Base-by-base conservation (phyloP, 2,113 vertebrate genomes). In the Mesocricetus auratus region DNA sequence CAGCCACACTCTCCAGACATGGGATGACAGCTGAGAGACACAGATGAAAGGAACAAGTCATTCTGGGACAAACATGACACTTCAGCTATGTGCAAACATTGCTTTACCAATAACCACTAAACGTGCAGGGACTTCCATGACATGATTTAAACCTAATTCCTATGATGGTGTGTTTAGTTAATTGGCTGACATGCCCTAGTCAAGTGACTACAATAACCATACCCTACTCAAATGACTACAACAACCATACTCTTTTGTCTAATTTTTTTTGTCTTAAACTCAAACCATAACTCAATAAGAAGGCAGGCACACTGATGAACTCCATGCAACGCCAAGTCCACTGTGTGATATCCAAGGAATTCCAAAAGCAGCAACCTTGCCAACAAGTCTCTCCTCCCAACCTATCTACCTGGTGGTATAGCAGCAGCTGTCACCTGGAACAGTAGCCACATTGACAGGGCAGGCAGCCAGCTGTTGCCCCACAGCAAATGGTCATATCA, bases 1-100 rank as follows among this genome's bases (percentile, higher is more conserved):
- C 99, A 99, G 71, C 98, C 98, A 94, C 99, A 99, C 98, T 99
- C 99, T 47, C 99, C 99, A 97, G 99, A 99, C 99, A 99, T 99
- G 26, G 99, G 99, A 97, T 99, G 99, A 98, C 99, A 99, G 99
- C 99, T 99, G 99, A 95, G 91, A 94, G 83, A 90, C 86, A 58
- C 62, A 96, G 98, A 98, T 98, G 96, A 98, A 98, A 98, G 95
- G 93, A 96, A 96, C 95, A 97, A 98, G 85, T 98, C 97, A 98
- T 95, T 98, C 71, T 58, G 56, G 62, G 92, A 64, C 97, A 95
- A 97, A 98, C 0, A 21, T 42, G 95, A 97, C 95, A 98, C 94
- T 94, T 83, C 62, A 91, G 26, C 56, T 66, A 88, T 47, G 45
- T 82, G 60, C 94, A 97, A 97, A 97, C 93, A 66, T 26, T 42